Evolutionary conservation across 1,140 invertebrate genomes (phyloP).

Genomic region (Drosophila varians): DNA sequence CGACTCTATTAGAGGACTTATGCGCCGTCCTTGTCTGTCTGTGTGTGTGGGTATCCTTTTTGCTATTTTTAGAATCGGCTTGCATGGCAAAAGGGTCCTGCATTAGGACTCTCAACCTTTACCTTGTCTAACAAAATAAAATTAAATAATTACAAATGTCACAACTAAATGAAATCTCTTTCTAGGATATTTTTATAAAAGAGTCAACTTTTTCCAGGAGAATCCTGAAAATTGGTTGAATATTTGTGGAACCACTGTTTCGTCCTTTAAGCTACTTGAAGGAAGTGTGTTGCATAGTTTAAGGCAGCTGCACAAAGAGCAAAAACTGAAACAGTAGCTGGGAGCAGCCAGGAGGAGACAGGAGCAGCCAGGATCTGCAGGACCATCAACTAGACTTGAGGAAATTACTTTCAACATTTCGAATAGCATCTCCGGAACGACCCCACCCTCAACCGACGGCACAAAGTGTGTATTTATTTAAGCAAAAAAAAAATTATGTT

Average conservation of each 20-base stretch:
- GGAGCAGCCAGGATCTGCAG: constrained; percentile 25
- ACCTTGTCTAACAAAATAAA: constrained; percentile 9
- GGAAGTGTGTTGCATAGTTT: constrained; percentile 72
- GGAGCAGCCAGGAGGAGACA: too few species aligned
- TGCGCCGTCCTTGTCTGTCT: not conserved
- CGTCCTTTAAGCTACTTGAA: constrained; percentile 58
- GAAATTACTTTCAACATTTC: constrained; percentile 81
- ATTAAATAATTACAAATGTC: too few species aligned
- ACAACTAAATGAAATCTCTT: too few species aligned
- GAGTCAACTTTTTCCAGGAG: too few species aligned
- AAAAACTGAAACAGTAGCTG: constrained; percentile 8
- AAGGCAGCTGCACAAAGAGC: constrained; percentile 40
- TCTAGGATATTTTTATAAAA: too few species aligned
- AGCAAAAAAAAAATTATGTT: constrained; percentile 28
- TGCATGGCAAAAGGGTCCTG: constrained; percentile 36
- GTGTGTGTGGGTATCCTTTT: constrained; percentile 23
- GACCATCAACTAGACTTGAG: constrained; percentile 73
- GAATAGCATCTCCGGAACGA: constrained; percentile 44
- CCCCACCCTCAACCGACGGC: constrained; percentile 3
- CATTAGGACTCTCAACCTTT: constrained; percentile 3
- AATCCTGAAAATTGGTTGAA: too few species aligned
- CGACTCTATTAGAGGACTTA: constrained; percentile 45
- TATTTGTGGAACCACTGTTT: not conserved
- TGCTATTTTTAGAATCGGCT: constrained; percentile 33
- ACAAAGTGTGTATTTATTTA: constrained; percentile 66